Conservation (phyloP, 2,888 invertebrate genomes). For the Rhamphomyia laevipes region DNA sequence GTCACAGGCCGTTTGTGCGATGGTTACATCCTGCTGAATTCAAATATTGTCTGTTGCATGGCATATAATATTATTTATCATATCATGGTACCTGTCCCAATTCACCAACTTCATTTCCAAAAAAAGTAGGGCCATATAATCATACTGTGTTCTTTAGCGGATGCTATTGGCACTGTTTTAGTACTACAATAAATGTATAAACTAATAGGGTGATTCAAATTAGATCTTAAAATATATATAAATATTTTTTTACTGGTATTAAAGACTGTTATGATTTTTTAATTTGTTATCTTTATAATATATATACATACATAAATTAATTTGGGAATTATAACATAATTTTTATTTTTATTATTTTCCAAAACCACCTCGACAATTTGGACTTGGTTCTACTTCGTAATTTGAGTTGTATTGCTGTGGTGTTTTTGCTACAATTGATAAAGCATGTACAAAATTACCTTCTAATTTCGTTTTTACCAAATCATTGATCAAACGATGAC, state of each 20-base stretch:
- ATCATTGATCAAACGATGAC: conserved; percentile 77
- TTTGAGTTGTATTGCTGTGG: conserved; percentile 65
- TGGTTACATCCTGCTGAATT: too few species aligned
- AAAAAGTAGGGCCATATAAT: too few species aligned
- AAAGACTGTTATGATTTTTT: conserved; percentile 7
- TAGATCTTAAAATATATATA: conserved; percentile 5
- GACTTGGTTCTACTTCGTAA: conserved; percentile 57
- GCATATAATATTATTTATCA: too few species aligned
- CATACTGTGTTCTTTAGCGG: too few species aligned
- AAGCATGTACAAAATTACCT: conserved; percentile 66
- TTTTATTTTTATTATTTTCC: conserved; percentile 54
- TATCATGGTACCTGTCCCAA: too few species aligned
- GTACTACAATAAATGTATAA: too few species aligned
- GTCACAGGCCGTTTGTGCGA: too few species aligned
- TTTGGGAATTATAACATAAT: background rate
- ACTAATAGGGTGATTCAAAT: background rate
- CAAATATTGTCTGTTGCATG: too few species aligned
- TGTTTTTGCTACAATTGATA: conserved; percentile 83
- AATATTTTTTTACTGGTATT: background rate
- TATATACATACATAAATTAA: conserved; percentile 1
- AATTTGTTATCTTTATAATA: conserved; percentile 5
- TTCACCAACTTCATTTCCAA: too few species aligned
- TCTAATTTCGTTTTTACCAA: conserved; percentile 64
- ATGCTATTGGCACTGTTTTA: too few species aligned
- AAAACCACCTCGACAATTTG: conserved; percentile 72